phyloP scores from a whole-genome alignment of 2,888 invertebrate species.

The Periphyllus acericola region DNA sequence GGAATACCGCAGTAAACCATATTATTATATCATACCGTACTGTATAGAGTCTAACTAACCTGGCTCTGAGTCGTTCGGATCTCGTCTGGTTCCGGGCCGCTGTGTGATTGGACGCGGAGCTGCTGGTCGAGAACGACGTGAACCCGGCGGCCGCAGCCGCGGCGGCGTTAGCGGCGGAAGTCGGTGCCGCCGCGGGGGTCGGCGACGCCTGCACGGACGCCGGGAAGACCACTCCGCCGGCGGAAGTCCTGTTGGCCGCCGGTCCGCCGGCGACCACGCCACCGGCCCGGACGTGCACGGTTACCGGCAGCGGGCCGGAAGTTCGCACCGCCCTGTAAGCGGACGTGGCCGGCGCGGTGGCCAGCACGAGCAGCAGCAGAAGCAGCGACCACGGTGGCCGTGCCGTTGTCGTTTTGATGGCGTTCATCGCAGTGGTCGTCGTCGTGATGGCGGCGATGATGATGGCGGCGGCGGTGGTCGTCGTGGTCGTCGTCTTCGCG shows the following conservation, averaged over 20 bases:
- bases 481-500: background rate
- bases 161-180: slow-evolving; percentile 35
- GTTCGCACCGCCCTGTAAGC: slow-evolving; percentile 55
- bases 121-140: slow-evolving; percentile 38
- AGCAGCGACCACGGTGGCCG: background rate
- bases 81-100: slow-evolving; percentile 48
- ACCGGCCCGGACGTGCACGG: slow-evolving; percentile 51
- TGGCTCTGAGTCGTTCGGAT: slow-evolving; percentile 53
- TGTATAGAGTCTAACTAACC: background rate
- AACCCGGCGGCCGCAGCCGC: slow-evolving; percentile 37
- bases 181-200: background rate
- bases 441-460: background rate
- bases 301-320: slow-evolving; percentile 53
- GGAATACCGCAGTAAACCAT: too few species aligned
- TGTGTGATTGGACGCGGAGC: slow-evolving; percentile 37
- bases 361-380: background rate
- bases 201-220: background rate
- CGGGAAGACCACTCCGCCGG: slow-evolving; percentile 21
- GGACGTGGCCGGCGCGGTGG: background rate
- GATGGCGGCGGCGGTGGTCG: background rate
- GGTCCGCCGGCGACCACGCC: slow-evolving; percentile 23
- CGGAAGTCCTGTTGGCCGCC: slow-evolving; percentile 39
- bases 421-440: slow-evolving; percentile 3
- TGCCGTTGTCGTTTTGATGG: background rate
- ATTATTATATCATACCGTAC: too few species aligned